Evolutionary conservation across 2,113 vertebrate genomes (phyloP).

Genomic region (Rattus rattus): DNA sequence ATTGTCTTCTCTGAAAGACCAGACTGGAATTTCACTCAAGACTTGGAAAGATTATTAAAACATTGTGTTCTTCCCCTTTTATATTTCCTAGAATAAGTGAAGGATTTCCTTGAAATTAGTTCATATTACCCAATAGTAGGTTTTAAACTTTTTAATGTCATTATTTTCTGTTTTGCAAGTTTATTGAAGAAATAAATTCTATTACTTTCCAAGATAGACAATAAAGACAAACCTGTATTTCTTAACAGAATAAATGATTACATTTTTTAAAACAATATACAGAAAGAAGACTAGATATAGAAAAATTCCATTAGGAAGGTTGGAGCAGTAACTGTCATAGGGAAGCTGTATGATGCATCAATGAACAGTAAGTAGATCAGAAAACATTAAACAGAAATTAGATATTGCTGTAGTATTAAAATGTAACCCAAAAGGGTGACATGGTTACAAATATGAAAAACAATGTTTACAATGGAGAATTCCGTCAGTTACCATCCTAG

Average conservation of each 20-base stretch:
- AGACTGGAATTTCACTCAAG: background rate
- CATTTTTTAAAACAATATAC: background rate
- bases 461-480: background rate
- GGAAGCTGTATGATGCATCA: background rate
- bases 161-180: background rate
- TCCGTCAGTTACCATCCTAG: background rate
- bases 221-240: background rate
- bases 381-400: background rate
- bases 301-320: background rate
- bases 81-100: constrained; percentile 9
- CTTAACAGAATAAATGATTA: background rate
- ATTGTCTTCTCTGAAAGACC: background rate
- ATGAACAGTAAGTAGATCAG: background rate
- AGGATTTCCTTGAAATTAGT: constrained; percentile 24
- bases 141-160: background rate
- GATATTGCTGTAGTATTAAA: background rate
- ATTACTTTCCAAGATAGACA: background rate
- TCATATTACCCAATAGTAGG: background rate
- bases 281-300: background rate
- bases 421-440: background rate
- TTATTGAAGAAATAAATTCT: background rate
- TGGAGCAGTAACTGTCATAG: background rate
- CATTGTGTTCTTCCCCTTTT: background rate
- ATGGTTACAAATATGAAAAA: background rate
- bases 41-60: background rate